A percentile compares a stretch with the other conserved stretches of the same genome.
phyloP scores from a whole-genome alignment of 2,888 invertebrate species.

The Drosophila histrio region DNA sequence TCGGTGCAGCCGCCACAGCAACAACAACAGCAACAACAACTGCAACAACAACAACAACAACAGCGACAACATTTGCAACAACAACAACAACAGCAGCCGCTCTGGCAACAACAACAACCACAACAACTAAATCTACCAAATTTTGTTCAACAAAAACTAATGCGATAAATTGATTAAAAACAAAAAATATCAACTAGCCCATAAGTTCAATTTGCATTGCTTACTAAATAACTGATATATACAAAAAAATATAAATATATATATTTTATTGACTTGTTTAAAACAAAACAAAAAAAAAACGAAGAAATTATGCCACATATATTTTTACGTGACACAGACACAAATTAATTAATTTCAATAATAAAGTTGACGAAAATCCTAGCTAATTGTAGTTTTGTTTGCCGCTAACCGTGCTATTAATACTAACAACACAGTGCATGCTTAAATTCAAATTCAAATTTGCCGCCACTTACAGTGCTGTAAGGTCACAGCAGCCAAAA shows the following conservation, averaged over 20 bases:
- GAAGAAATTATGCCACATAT: slow-evolving; percentile 43
- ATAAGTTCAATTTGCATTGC: slow-evolving; percentile 67
- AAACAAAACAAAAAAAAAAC: slow-evolving; percentile 17
- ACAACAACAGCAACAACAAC: slow-evolving; percentile 25
- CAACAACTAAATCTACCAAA: slow-evolving; percentile 32
- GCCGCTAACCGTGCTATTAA: slow-evolving; percentile 38
- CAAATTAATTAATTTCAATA: slow-evolving; percentile 38
- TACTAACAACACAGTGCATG: slow-evolving; percentile 43
- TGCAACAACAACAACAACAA: slow-evolving; percentile 27
- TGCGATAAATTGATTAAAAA: slow-evolving; percentile 18
- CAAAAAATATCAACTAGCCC: slow-evolving; percentile 42
- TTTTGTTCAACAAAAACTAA: slow-evolving; percentile 43
- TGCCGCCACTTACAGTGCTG: not conserved
- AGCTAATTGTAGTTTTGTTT: slow-evolving; percentile 62
- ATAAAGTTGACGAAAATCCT: slow-evolving; percentile 65
- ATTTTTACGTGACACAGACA: slow-evolving; percentile 62
- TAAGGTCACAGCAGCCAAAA: not conserved
- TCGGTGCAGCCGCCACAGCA: slow-evolving; percentile 52
- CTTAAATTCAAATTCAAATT: not conserved
- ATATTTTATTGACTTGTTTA: slow-evolving; percentile 54
- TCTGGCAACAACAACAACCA: slow-evolving; percentile 23
- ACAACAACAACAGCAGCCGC: slow-evolving; percentile 29
- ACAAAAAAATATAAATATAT: slow-evolving; percentile 29
- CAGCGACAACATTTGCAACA: slow-evolving; percentile 18
- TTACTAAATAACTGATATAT: slow-evolving; percentile 51